These are phyloP conservation scores for Asteroscopus sphinx DNA, from an alignment of 2,888 invertebrate genomes.

Conservation along the genomic window DNA sequence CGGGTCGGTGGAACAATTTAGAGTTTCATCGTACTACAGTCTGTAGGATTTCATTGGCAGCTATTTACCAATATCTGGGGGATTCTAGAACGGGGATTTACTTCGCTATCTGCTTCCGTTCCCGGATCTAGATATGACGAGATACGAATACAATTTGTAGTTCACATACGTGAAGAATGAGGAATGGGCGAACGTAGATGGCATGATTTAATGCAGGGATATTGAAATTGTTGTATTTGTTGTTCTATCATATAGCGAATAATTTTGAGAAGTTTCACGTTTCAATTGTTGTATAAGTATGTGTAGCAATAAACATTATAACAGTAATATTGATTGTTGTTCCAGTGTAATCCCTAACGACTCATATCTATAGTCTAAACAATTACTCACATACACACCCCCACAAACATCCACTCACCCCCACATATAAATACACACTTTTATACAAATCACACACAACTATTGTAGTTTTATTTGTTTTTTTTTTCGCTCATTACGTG, in stretches of 20 bases:
- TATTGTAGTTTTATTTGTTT: no score
- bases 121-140: constrained; percentile 41
- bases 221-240: constrained; percentile 20
- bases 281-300: constrained; percentile 1
- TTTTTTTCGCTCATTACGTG: no score
- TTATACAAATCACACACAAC: no score
- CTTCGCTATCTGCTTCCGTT: constrained; percentile 40
- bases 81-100: constrained; percentile 45
- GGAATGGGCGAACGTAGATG: constrained; percentile 19
- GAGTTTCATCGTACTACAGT: constrained; percentile 22
- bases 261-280: constrained; percentile 18
- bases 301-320: no score
- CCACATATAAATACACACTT: no score
- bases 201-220: constrained; percentile 21
- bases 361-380: no score
- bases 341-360: no score
- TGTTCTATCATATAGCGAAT: constrained; percentile 14
- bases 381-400: no score
- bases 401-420: no score
- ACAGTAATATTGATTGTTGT: no score
- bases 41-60: constrained; percentile 50
- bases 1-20: constrained; percentile 44
- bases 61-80: constrained; percentile 55
- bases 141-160: constrained; percentile 42
- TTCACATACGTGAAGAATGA: constrained; percentile 27